Conservation (phyloP, 2,797 vertebrate species). For the Oophaga sylvatica region DNA sequence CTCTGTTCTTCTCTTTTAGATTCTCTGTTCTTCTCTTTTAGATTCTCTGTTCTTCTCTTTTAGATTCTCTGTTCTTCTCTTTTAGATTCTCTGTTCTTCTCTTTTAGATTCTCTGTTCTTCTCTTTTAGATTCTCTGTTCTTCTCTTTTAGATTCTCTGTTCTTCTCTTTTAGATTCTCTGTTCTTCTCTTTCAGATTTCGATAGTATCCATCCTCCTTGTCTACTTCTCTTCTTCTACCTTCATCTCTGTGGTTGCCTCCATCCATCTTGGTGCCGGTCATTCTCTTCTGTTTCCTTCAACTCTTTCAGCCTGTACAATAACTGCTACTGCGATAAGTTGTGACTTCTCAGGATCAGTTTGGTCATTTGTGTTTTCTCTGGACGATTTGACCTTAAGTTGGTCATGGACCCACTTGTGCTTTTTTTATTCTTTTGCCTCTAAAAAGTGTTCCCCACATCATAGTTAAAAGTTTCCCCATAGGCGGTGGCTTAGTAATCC, state of each 20-base stretch:
- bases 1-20: too few relatives aligned
- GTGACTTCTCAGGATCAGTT: not conserved
- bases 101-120: too few relatives aligned
- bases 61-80: too few relatives aligned
- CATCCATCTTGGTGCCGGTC: not conserved
- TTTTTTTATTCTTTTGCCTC: not conserved
- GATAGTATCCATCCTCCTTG: not conserved
- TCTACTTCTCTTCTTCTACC: not conserved
- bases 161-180: too few relatives aligned
- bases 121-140: too few relatives aligned
- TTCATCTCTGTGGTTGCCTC: not conserved
- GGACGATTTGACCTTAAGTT: not conserved
- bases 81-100: too few relatives aligned
- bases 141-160: too few relatives aligned
- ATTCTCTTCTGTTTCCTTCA: not conserved
- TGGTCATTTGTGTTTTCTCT: not conserved
- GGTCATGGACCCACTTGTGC: not conserved
- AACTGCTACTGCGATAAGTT: not conserved
- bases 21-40: too few relatives aligned
- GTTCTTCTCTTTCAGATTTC: too few relatives aligned
- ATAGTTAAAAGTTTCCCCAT: not conserved
- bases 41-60: too few relatives aligned
- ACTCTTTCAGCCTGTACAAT: not conserved
- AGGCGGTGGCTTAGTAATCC: not conserved
- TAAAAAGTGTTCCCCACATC: not conserved